Evolutionary conservation across 1,140 invertebrate species (phyloP).

Genomic region (Drosophila albomicans): DNA sequence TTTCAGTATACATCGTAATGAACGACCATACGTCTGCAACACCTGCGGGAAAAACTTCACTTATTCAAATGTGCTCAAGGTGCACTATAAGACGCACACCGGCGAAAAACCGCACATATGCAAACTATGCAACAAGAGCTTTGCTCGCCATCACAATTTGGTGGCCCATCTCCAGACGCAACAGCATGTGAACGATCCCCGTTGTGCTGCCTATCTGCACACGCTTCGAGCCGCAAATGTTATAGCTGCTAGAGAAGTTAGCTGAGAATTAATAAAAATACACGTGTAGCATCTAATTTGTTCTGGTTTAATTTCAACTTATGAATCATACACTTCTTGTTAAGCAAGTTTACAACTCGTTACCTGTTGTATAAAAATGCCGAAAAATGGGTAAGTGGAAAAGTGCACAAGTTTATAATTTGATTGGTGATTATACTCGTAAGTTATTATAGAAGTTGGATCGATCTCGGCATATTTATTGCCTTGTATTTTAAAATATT

Average conservation of each 20-base stretch:
- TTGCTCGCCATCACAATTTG: conserved; percentile 78
- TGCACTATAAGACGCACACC: conserved; percentile 86
- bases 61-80: conserved; percentile 87
- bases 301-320: conserved; percentile 58
- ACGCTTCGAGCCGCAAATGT: conserved; percentile 33
- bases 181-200: conserved; percentile 74
- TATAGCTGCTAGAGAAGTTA: not conserved
- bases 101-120: conserved; percentile 80
- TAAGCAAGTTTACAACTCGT: conserved; percentile 58
- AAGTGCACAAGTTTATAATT: conserved; percentile 46
- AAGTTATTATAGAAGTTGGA: conserved; percentile 9
- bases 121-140: conserved; percentile 71
- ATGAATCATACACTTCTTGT: conserved; percentile 38
- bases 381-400: conserved; percentile 33
- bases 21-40: conserved; percentile 89
- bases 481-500: conserved; percentile 67
- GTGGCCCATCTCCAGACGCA: conserved; percentile 78
- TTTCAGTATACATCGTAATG: conserved; percentile 89
- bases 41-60: conserved; percentile 90
- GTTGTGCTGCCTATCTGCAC: conserved; percentile 48
- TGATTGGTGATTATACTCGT: conserved; percentile 38
- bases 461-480: conserved; percentile 10
- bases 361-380: conserved; percentile 62
- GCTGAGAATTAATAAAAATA: not conserved
- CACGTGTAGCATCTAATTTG: conserved; percentile 44